These are phyloP conservation scores for Pantherophis alleghaniensis DNA, from an alignment of 2,797 vertebrate species.

Conservation along the genomic window DNA sequence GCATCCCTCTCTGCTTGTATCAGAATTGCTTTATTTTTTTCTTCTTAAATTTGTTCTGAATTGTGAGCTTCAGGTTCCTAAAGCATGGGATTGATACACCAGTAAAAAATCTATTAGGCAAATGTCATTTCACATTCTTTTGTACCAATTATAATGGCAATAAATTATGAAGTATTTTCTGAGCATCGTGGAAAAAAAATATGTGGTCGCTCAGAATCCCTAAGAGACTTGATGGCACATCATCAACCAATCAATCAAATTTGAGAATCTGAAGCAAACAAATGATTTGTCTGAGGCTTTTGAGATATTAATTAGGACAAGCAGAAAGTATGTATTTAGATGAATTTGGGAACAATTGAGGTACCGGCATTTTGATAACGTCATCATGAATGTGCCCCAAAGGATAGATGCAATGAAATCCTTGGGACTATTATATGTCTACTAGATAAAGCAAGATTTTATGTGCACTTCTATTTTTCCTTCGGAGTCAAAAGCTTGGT, in stretches of 20 bases:
- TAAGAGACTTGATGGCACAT: neutral
- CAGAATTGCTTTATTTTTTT: rapidly evolving
- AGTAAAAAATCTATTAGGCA: neutral
- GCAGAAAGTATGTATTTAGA: neutral
- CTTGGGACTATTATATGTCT: neutral
- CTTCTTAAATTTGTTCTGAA: neutral
- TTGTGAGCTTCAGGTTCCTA: neutral
- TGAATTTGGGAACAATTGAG: neutral
- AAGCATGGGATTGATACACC: neutral
- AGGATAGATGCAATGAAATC: neutral
- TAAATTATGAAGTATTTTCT: neutral
- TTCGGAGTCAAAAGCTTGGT: neutral
- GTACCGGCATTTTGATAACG: neutral
- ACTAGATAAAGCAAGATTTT: neutral
- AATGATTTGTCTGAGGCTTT: neutral
- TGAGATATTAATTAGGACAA: neutral
- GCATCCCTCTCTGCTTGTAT: neutral
- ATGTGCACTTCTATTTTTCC: neutral
- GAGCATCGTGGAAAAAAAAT: neutral
- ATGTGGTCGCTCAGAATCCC: neutral
- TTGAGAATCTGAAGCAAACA: neutral
- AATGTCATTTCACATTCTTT: neutral
- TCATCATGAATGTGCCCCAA: neutral
- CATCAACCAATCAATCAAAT: neutral
- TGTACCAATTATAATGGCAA: neutral